Base-by-base conservation (phyloP, 2,888 invertebrate genomes). In the Plebejus anna region DNA sequence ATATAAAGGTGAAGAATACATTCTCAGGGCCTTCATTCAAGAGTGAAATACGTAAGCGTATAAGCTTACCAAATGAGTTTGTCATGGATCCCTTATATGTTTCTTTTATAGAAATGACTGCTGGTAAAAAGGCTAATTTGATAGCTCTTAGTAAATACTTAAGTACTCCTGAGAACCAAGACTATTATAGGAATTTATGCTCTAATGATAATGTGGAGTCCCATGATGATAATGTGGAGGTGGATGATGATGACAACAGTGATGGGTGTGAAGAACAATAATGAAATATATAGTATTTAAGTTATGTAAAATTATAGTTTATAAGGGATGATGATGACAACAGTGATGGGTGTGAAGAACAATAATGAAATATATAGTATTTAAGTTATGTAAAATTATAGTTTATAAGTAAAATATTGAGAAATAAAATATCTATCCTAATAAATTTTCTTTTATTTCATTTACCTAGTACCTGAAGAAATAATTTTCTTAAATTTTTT, bases 211-310 rank as follows among this genome's bases (percentile, higher is more conserved):
- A 55, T 55, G 11, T 13, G 55, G 55, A 55, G 55, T 36, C 36
- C 70, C 38, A 71, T 71, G 70, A 71, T 71, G 13, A 71, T 71
- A 38, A 71, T 71, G 70, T 71, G 32, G 70, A 71, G 36, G 38
- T 71, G 38, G 38, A 71, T 71, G 70, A 71, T 71, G 70, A 70
- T 71, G 70, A 71, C 38, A 71, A 71, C 38, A 71, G 70, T 71
- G 70, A 71, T 71, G 70, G 70, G 38, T 71, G 70, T 71, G 70
- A 71, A 71, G 32, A 71, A 71, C 38, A 71, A 71, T 71, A 38
- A 38, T 36, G 38, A 38, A 71, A 38, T 38, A 38, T 71, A 71
- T 71, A 36, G 38, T 38, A 71, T 71, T 71, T 71, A 71, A 38
- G n/a, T 71, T 36, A 71, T 32, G 32, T 32, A 32, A 36, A 71